A percentile compares a stretch with the other conserved stretches of the same genome.
These are phyloP conservation scores for Tauraco hartlaubi DNA, from an alignment of 2,797 vertebrate species.

Conservation along the genomic window DNA sequence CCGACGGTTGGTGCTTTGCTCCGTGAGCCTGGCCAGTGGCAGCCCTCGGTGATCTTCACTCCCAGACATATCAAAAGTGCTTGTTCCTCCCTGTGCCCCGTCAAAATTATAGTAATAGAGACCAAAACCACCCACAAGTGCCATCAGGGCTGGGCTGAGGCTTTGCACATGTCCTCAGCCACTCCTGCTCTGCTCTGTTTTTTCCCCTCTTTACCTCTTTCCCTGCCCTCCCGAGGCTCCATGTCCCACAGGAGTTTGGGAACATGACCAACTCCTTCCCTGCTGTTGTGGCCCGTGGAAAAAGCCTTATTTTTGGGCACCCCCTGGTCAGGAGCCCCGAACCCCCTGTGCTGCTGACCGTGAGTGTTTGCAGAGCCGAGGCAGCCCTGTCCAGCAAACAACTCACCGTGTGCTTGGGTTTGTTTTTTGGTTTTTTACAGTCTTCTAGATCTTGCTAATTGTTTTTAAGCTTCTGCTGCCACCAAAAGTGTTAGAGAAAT, in stretches of 20 bases:
- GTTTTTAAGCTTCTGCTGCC: background rate
- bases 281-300: background rate
- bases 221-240: background rate
- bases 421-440: background rate
- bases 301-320: background rate
- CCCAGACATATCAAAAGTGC: background rate
- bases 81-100: background rate
- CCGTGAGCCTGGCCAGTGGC: accelerated
- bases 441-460: background rate
- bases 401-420: accelerated
- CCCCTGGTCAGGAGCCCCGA: background rate
- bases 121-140: background rate
- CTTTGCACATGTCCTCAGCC: background rate
- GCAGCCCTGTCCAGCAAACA: background rate
- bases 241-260: background rate
- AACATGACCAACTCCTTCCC: background rate
- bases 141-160: background rate
- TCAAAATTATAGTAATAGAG: background rate
- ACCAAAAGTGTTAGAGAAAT: background rate
- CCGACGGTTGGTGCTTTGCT: background rate
- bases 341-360: accelerated
- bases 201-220: background rate
- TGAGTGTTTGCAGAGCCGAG: background rate
- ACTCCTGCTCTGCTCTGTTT: background rate
- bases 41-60: background rate